A percentile compares a stretch with the other conserved stretches of the same genome.
These are phyloP conservation scores for Bergia puertoricense DNA, from an alignment of 92 coral and sea anemone species.

Conservation along the genomic window DNA sequence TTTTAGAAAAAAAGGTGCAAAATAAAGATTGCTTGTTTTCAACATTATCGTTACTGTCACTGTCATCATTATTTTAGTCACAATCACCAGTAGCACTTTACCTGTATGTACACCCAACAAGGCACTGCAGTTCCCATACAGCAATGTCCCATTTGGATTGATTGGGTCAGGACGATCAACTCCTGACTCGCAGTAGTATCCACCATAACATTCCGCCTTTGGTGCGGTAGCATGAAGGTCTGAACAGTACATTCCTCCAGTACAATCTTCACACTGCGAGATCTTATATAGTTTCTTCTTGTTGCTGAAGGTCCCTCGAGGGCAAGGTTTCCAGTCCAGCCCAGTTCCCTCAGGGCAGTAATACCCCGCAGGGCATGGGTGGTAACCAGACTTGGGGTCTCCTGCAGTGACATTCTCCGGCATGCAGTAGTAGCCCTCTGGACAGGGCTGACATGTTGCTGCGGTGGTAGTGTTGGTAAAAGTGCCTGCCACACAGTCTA, in stretches of 20 bases:
- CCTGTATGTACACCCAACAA: conserved; percentile 80
- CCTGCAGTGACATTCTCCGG: conserved; percentile 98
- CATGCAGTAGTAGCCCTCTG: conserved; percentile 85
- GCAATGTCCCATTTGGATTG: conserved; percentile 65
- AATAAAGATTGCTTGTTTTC: too few relatives aligned
- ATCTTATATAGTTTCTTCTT: conserved; percentile 60
- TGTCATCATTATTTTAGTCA: background rate
- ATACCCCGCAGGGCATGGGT: conserved; percentile 87
- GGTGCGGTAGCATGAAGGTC: conserved; percentile 68
- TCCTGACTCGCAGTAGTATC: conserved; percentile 86
- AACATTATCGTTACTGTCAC: background rate
- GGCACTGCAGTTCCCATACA: conserved; percentile 82
- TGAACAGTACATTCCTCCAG: conserved; percentile 85
- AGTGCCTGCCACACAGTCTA: conserved; percentile 80
- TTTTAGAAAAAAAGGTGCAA: too few relatives aligned
- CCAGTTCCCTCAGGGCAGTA: conserved; percentile 95
- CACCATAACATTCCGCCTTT: conserved; percentile 75
- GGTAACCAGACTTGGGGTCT: conserved; percentile 89
- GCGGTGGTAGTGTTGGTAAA: conserved; percentile 88
- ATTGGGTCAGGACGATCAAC: conserved; percentile 89
- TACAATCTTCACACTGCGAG: conserved; percentile 90
- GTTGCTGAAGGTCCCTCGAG: conserved; percentile 89
- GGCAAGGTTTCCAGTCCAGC: conserved; percentile 92
- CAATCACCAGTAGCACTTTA: conserved; percentile 6
- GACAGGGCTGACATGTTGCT: conserved; percentile 83